Percentiles rank a stretch among this genome's conserved stretches.
phyloP scores from a whole-genome alignment of 2,797 vertebrate species.

The Cyprinodon diabolis region DNA sequence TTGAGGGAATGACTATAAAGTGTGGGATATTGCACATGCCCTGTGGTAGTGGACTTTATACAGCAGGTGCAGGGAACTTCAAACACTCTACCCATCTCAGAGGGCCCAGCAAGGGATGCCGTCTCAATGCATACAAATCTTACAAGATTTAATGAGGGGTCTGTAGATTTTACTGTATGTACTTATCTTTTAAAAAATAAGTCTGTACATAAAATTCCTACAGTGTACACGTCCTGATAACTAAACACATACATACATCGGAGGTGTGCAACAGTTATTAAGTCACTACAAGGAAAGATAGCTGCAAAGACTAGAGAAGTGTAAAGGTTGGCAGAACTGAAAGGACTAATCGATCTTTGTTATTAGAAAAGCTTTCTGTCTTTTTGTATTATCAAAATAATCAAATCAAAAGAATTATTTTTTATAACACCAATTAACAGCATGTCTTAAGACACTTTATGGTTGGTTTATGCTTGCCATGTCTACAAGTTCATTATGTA shows the following conservation, averaged over 20 bases:
- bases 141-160: neutral
- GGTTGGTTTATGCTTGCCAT: too few relatives aligned
- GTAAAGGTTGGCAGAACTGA: neutral
- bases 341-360: neutral
- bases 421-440: too few relatives aligned
- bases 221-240: neutral
- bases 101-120: neutral
- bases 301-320: neutral
- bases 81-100: conserved; percentile 6
- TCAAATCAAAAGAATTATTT: too few relatives aligned
- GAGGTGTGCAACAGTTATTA: neutral
- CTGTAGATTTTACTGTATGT: neutral
- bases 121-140: neutral
- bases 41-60: conserved; percentile 1
- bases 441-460: too few relatives aligned
- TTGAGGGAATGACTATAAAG: conserved; percentile 14
- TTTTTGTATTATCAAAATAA: too few relatives aligned
- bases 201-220: neutral
- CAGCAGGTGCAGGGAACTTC: conserved; percentile 1
- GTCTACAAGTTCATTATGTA: too few relatives aligned
- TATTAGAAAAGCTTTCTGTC: neutral
- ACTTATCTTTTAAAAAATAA: neutral
- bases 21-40: conserved; percentile 7
- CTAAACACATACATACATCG: neutral
- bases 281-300: neutral